These are phyloP conservation scores for Heptranchias perlo DNA, from an alignment of 2,113 vertebrate species.

Conservation along the genomic window DNA sequence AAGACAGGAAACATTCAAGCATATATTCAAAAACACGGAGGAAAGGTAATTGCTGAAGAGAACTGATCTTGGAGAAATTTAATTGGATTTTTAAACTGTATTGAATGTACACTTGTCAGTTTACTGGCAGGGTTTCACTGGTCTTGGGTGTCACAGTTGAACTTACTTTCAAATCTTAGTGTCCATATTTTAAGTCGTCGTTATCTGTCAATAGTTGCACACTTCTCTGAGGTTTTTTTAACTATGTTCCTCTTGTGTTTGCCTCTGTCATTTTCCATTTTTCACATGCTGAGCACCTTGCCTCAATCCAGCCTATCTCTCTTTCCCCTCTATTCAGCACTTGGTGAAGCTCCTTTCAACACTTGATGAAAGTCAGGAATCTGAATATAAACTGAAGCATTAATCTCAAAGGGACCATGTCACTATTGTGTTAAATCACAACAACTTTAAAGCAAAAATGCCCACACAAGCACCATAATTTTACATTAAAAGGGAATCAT, in stretches of 20 bases:
- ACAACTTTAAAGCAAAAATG: not conserved
- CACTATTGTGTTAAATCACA: not conserved
- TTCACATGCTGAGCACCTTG: not conserved
- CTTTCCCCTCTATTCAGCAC: not conserved
- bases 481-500: not conserved
- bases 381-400: not conserved
- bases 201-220: not conserved
- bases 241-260: not conserved
- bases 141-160: not conserved
- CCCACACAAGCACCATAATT: not conserved
- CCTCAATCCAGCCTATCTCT: not conserved
- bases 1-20: slow-evolving; percentile 66
- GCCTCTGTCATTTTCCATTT: not conserved
- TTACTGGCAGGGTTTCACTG: not conserved
- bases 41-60: slow-evolving; percentile 61
- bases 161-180: not conserved
- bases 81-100: not conserved
- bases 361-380: not conserved
- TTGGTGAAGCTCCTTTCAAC: not conserved
- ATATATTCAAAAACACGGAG: slow-evolving; percentile 57
- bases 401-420: not conserved
- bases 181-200: not conserved
- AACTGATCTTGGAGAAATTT: not conserved
- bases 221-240: not conserved
- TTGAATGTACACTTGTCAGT: not conserved